Base-by-base conservation (phyloP, 2,113 vertebrate genomes). In the Coryphaenoides rupestris region DNA sequence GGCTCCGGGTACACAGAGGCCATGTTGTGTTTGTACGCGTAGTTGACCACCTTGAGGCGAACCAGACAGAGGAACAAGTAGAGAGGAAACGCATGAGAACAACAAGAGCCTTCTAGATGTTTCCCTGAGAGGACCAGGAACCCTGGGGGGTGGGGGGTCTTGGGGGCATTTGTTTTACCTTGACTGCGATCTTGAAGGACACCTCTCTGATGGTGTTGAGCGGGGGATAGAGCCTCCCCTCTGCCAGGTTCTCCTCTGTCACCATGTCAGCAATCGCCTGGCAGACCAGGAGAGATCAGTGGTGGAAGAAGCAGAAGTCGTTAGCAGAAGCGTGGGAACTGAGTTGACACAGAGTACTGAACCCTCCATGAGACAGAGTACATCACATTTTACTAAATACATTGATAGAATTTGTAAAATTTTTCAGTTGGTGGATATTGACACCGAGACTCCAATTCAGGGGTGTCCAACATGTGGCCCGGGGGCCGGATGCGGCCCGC, bases 161-260 rank as follows among this genome's bases (percentile, higher is more conserved):
- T 55, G 24, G 28, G 14, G 19, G 26, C 5, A 28, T 13, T 46
- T 26, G 33, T 63, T 92, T 82, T 79, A 99, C 96, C 89, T 94
- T 94, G 57, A 94, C 84, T 15, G 97, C 97, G 0, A 98, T 98
- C 90, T 95, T 97, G 77, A 97, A 89, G 83, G 97, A 98, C 61
- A 98, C 95, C 5, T 98, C 95, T 87, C 93, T 91, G 68, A 99
- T 98, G 84, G 74, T 91, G 66, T 60, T 89, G 70, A 99, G 91
- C 3, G 95, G 97, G 13, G 97, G 96, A 78, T 98, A 99, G 12
- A 99, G 87, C 76, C 97, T 88, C 60, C 96, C 96, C 78, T 99
- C 95, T 0, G 92, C 92, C 72, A 99, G 88, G 68, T 99, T 58
- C 70, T 96, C 90, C 69, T 95, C 94, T 6, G 96, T 97, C 46